Percentiles rank a stretch among this genome's conserved stretches.
These are phyloP conservation scores for Noctua janthe DNA, from an alignment of 2,888 invertebrate species.

Conservation along the genomic window DNA sequence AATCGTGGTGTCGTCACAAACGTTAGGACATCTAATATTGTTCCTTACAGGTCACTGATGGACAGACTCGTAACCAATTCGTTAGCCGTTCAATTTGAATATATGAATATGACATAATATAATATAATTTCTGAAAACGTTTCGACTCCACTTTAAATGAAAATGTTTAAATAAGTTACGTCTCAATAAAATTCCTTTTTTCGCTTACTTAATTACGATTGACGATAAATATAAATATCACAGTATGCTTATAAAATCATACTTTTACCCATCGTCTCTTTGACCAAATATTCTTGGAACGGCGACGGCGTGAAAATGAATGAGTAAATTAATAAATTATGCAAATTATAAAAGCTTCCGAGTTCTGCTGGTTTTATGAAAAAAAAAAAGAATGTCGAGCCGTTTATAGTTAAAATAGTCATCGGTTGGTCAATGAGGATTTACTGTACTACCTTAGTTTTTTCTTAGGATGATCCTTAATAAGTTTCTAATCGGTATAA, in stretches of 20 bases:
- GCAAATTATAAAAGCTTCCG: slow-evolving; percentile 20
- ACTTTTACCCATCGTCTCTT: not conserved
- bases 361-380: not conserved
- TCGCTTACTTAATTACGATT: not conserved
- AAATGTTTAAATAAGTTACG: not conserved
- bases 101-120: not conserved
- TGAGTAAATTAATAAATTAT: slow-evolving; percentile 13
- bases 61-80: too few relatives aligned
- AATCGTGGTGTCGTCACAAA: not conserved
- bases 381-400: not conserved
- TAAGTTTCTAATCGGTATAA: too few relatives aligned
- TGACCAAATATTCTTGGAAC: slow-evolving; percentile 14
- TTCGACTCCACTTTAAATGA: not conserved
- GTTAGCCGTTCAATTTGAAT: not conserved
- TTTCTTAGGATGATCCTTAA: too few relatives aligned
- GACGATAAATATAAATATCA: not conserved
- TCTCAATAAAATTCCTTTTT: not conserved
- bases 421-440: not conserved
- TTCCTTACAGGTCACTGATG: not conserved
- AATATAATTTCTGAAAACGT: not conserved
- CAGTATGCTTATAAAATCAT: not conserved
- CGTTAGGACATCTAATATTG: not conserved
- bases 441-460: too few relatives aligned
- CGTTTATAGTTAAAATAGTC: not conserved
- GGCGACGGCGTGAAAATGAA: not conserved